These are phyloP conservation scores for Chromobotia macracanthus DNA, from an alignment of 2,797 vertebrate genomes.

Conservation along the genomic window DNA sequence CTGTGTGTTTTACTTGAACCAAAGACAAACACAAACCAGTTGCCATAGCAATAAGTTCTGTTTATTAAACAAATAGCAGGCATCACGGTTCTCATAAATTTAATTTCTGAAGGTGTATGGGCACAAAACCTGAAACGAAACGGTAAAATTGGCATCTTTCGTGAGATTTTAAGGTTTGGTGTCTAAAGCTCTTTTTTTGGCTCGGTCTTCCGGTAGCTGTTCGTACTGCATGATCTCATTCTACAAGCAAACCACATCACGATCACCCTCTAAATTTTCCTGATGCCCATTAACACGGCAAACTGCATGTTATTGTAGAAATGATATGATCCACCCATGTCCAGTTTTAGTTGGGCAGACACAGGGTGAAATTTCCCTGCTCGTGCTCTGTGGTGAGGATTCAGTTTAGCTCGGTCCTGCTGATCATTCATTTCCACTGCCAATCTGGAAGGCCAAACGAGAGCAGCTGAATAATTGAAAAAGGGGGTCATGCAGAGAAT, in stretches of 20 bases:
- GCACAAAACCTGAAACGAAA: conserved; percentile 1
- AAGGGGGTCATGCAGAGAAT: conserved; percentile 67
- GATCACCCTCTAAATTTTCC: conserved; percentile 25
- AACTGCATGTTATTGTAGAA: conserved; percentile 6
- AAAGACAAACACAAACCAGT: background rate
- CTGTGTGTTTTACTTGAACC: background rate
- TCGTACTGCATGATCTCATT: conserved; percentile 1
- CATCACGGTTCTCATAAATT: conserved; percentile 2
- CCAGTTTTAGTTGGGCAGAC: conserved; percentile 6
- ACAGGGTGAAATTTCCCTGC: conserved; percentile 31
- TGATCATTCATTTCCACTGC: conserved; percentile 67
- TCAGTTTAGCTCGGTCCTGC: conserved; percentile 58
- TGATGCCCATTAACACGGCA: background rate
- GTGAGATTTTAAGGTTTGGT: background rate
- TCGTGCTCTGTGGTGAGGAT: conserved; percentile 50
- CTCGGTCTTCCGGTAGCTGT: background rate
- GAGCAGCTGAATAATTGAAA: conserved; percentile 63
- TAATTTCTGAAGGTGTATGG: conserved; percentile 12
- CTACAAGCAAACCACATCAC: conserved; percentile 7
- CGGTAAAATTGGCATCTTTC: background rate
- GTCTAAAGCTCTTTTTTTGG: background rate
- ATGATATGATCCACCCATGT: conserved; percentile 7
- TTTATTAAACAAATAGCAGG: conserved; percentile 16
- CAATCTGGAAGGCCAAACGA: conserved; percentile 60
- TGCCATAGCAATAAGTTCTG: conserved; percentile 26